These are phyloP conservation scores for Ammodytes marinus DNA, from an alignment of 2,113 vertebrate species.

Conservation along the genomic window DNA sequence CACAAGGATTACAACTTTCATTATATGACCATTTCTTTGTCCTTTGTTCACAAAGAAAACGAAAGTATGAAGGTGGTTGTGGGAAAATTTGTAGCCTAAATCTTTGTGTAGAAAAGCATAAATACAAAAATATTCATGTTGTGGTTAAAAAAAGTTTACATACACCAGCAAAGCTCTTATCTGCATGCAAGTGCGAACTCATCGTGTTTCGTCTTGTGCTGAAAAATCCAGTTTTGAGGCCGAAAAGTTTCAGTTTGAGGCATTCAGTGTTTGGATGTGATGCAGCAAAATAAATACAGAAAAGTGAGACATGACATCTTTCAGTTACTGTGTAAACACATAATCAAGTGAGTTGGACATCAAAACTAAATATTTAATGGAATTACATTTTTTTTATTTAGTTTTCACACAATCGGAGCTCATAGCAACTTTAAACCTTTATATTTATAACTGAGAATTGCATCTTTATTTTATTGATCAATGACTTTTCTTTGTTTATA, in stretches of 20 bases:
- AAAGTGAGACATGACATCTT: background rate
- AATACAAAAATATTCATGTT: background rate
- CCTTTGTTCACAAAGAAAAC: background rate
- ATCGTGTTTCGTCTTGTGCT: background rate
- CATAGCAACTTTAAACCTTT: background rate
- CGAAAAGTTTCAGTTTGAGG: background rate
- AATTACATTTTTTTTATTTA: conserved; percentile 8
- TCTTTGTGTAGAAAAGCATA: background rate
- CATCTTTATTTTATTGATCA: conserved; percentile 34
- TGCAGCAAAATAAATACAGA: background rate
- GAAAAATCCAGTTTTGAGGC: background rate
- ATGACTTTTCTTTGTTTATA: conserved; percentile 36
- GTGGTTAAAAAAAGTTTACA: background rate
- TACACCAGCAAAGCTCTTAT: background rate
- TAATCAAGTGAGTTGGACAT: background rate
- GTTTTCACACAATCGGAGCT: background rate
- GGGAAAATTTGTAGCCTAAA: background rate
- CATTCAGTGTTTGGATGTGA: conserved; percentile 8
- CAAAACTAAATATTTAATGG: background rate
- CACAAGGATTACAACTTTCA: conserved; percentile 2
- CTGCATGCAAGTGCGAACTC: background rate
- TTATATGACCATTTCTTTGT: background rate
- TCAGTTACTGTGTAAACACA: background rate
- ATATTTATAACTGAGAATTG: conserved; percentile 26
- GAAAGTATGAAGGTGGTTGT: background rate